phyloP scores from a whole-genome alignment of 1,140 invertebrate genomes.

The Conus betulinus region DNA sequence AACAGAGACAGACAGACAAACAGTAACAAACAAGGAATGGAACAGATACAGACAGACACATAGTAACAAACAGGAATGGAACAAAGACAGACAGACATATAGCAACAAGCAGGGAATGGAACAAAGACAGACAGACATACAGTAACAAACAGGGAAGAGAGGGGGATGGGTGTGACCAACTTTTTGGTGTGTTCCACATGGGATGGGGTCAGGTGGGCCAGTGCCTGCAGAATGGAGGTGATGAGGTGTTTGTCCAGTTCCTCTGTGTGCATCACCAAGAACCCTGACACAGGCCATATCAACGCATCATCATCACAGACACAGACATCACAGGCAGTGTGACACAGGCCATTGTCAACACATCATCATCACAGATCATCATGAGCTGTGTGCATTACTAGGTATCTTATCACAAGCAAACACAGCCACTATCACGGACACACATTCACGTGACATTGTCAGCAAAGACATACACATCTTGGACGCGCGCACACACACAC shows the following conservation, averaged over 20 bases:
- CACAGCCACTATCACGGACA: too few species aligned
- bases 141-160: not conserved
- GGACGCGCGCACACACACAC: too few species aligned
- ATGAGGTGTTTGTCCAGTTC: constrained; percentile 68
- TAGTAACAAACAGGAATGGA: not conserved
- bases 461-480: too few species aligned
- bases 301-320: not conserved
- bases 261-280: constrained; percentile 80
- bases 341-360: not conserved
- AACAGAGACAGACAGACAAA: not conserved
- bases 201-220: constrained; percentile 60
- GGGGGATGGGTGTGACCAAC: constrained; percentile 7
- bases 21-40: not conserved
- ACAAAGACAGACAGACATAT: not conserved
- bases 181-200: constrained; percentile 49
- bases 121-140: not conserved
- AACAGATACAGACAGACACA: not conserved
- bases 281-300: constrained; percentile 49
- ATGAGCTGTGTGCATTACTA: too few species aligned
- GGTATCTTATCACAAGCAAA: too few species aligned
- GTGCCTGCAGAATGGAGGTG: constrained; percentile 62
- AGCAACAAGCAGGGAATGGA: not conserved
- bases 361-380: not conserved
- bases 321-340: constrained; percentile 49
- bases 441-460: too few species aligned